phyloP scores from a whole-genome alignment of 2,888 invertebrate genomes.

The Sinotaia quadrata region DNA sequence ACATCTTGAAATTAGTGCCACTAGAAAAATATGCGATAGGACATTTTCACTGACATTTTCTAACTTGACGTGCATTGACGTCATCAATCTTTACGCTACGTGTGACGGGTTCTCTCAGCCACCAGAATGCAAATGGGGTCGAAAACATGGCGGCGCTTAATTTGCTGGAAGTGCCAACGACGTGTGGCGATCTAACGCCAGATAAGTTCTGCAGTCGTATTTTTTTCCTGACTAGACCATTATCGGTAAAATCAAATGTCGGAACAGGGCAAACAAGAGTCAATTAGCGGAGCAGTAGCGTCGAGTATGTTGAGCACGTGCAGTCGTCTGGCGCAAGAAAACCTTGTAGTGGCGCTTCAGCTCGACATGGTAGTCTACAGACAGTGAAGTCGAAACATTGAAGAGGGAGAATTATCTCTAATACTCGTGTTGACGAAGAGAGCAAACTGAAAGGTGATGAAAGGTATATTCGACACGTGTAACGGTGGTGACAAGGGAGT shows the following conservation, averaged over 20 bases:
- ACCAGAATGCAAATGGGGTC: conserved; percentile 4
- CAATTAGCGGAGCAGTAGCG: not conserved
- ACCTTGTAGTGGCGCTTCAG: not conserved
- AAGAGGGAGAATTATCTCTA: not conserved
- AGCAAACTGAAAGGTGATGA: not conserved
- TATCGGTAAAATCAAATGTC: conserved; percentile 5
- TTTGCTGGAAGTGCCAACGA: not conserved
- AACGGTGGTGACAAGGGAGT: not conserved
- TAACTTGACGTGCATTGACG: conserved; percentile 4
- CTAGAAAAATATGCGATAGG: conserved; percentile 2
- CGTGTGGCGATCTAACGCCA: not conserved
- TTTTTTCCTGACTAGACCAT: not conserved
- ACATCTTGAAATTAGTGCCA: too few species aligned
- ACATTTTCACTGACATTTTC: not conserved
- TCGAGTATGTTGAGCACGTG: not conserved
- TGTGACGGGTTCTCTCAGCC: not conserved
- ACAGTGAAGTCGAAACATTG: not conserved
- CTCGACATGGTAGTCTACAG: not conserved
- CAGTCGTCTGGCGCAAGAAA: not conserved
- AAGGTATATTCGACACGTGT: not conserved
- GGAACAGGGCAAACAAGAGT: conserved; percentile 6
- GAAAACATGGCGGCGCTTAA: conserved; percentile 10
- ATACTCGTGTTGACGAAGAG: not conserved
- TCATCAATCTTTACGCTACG: conserved; percentile 8
- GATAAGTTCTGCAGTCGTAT: not conserved